phyloP scores from a whole-genome alignment of 2,113 vertebrate species.

The Gadus macrocephalus region DNA sequence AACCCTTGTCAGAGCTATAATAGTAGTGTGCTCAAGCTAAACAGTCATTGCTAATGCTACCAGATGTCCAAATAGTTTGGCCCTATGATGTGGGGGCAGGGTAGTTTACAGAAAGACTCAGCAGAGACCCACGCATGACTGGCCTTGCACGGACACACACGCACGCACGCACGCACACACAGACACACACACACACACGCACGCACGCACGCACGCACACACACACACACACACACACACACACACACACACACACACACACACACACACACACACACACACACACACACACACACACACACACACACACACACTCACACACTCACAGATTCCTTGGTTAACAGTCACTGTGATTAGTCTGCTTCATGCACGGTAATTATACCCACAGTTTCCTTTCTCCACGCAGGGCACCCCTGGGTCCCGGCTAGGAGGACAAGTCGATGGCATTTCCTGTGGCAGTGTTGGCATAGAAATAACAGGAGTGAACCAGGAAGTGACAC shows the following conservation, averaged over 20 bases:
- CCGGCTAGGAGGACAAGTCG: conserved; percentile 4
- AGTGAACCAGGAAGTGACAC: conserved; percentile 15
- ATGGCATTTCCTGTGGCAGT: conserved; percentile 41
- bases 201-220: not conserved
- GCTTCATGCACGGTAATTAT: conserved; percentile 37
- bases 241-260: conserved; percentile 4
- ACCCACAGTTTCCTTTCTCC: conserved; percentile 40
- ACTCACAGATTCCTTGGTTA: conserved; percentile 30
- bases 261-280: conserved; percentile 6
- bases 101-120: conserved; percentile 2
- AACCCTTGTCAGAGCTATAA: too few species aligned
- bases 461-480: conserved; percentile 27
- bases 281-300: conserved; percentile 10
- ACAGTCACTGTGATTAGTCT: conserved; percentile 45
- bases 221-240: conserved; percentile 8
- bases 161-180: conserved; percentile 1
- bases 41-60: not conserved
- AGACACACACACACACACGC: conserved; percentile 3
- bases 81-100: not conserved
- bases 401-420: conserved; percentile 36
- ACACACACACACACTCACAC: conserved; percentile 20
- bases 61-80: conserved; percentile 3
- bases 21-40: too few species aligned
- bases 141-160: not conserved
- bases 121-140: conserved; percentile 20